Conservation (phyloP, 2,888 invertebrate genomes). For the Euspilapteryx auroguttella region DNA sequence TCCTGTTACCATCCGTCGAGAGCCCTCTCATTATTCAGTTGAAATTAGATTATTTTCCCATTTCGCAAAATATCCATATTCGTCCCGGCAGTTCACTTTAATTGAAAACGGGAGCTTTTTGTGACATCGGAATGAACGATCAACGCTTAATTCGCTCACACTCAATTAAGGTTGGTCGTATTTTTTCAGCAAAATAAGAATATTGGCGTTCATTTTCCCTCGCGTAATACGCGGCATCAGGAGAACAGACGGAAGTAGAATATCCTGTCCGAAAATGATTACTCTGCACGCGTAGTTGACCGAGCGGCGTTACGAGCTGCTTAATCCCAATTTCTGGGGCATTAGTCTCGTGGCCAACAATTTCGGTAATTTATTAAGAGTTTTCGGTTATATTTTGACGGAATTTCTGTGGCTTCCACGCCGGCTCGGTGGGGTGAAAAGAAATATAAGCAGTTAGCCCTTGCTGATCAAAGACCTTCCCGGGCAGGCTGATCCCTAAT, state of each 20-base stretch:
- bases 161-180: too few relatives aligned
- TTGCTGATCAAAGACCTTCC: conserved; percentile 50
- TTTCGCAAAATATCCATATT: conserved; percentile 58
- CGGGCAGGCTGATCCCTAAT: conserved; percentile 53
- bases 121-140: conserved; percentile 27
- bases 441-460: conserved; percentile 39
- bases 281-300: conserved; percentile 48
- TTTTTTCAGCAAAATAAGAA: too few relatives aligned
- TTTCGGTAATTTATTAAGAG: conserved; percentile 58
- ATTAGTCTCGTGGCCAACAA: conserved; percentile 51
- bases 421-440: conserved; percentile 18
- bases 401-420: conserved; percentile 38
- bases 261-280: conserved; percentile 55
- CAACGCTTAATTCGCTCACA: conserved; percentile 41
- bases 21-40: conserved; percentile 57
- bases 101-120: conserved; percentile 46
- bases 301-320: conserved; percentile 45
- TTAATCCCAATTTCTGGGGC: conserved; percentile 51
- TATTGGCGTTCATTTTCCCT: too few relatives aligned
- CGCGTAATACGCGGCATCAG: conserved; percentile 20
- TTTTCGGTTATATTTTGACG: conserved; percentile 25
- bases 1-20: conserved; percentile 45
- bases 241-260: conserved; percentile 48
- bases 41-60: conserved; percentile 61
- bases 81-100: conserved; percentile 49